Evolutionary conservation across 1,140 invertebrate species (phyloP), one percentile per base, ranked within the genome.

Genomic region (Orius insidiosus): DNA sequence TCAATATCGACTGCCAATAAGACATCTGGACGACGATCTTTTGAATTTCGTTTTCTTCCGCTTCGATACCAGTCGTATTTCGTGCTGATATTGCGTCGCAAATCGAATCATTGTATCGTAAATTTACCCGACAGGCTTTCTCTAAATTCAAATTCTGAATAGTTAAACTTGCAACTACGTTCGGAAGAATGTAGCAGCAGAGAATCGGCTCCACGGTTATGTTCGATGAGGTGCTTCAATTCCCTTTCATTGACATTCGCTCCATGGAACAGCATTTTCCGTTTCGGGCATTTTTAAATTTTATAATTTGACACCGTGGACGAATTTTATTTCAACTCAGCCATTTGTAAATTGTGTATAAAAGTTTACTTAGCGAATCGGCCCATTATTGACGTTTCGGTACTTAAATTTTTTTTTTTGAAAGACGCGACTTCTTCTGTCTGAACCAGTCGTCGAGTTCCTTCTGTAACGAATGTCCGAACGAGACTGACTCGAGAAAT

Each of bases 61-160:
- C 54, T 10, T 76, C 78, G 42, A 74, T 79, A 52, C 78, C 80
- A 5, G 68, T 68, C 10, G 78, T 83, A 50, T 79, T 68, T 55
- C 79, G 66, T 33, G 65, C 66, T 1, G 76, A 72, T 10, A 87
- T 59, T 0, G 78, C 75, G 50, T 77, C 72, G 58, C 84, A 88
- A 1, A 85, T 66, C 42, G 74, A 69, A 35, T 73, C 69, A 1
- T 73, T 66, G 51, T 80, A 80, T 8, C 61, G 68, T 46, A 86
- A 67, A 60, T 86, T 85, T 0, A 87, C 80, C 45, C 80, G 63
- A 56, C 84, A 88, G 0, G 83, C 82, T 60, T 85, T 85, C 59
- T 85, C 81, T 54, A 86, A 66, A 55, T 82, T 84, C 10, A 88
- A 64, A 61, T 86, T 84, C 60, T 83, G 79, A 10, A 78, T 81